These are phyloP conservation scores for Sardinella longiceps DNA, from an alignment of 2,797 vertebrate genomes.

Conservation along the genomic window DNA sequence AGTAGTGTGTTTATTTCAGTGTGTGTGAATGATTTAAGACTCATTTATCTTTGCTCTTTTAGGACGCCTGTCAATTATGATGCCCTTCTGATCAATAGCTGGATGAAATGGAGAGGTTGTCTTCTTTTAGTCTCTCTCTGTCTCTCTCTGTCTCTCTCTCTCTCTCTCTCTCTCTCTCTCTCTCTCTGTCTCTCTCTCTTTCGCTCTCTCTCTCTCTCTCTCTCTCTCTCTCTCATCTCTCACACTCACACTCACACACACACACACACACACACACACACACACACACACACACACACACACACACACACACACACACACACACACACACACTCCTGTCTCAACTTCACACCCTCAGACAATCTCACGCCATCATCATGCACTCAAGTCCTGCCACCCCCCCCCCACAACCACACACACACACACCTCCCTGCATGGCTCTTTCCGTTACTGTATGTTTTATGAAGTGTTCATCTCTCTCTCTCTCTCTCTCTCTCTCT, in stretches of 20 bases:
- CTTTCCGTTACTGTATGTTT: background rate
- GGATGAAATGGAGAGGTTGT: background rate
- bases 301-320: too few relatives aligned
- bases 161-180: too few relatives aligned
- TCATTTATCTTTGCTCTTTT: background rate
- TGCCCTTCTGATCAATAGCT: background rate
- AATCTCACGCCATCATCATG: background rate
- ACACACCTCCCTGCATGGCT: too few relatives aligned
- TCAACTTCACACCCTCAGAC: slow-evolving; percentile 14
- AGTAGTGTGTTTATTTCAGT: background rate
- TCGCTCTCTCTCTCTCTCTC: background rate
- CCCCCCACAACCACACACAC: too few relatives aligned
- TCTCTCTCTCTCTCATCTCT: background rate
- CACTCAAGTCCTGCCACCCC: background rate
- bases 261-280: too few relatives aligned
- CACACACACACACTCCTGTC: too few relatives aligned
- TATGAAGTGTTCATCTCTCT: background rate
- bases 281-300: too few relatives aligned
- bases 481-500: background rate
- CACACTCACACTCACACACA: too few relatives aligned
- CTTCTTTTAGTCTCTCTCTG: background rate
- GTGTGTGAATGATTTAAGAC: background rate
- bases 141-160: background rate
- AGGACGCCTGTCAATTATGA: background rate
- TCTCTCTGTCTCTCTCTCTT: background rate